These are phyloP conservation scores for Drosophila mimetica DNA, from an alignment of 2,888 invertebrate genomes.

Conservation along the genomic window DNA sequence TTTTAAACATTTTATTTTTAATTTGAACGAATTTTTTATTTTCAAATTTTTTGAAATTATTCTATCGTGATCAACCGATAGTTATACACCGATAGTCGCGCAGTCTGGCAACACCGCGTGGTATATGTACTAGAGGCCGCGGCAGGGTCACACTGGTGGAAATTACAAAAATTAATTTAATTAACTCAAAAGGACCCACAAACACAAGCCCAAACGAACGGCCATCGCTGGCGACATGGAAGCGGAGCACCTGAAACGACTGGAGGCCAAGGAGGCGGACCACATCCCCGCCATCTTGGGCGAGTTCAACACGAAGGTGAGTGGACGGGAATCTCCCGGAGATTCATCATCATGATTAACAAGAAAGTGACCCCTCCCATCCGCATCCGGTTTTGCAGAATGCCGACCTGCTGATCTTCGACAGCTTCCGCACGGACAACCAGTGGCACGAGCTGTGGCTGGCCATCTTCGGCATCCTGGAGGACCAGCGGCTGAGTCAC, in stretches of 20 bases:
- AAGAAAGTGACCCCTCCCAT: no score
- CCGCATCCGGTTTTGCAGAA: constrained; percentile 61
- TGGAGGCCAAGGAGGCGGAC: constrained; percentile 73
- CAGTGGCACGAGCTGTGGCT: constrained; percentile 83
- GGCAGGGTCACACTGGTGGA: constrained; percentile 6
- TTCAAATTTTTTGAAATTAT: neutral
- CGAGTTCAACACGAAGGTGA: constrained; percentile 82
- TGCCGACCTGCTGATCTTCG: constrained; percentile 81
- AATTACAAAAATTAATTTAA: constrained; percentile 17
- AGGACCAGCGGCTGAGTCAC: constrained; percentile 64
- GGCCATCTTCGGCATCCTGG: constrained; percentile 80
- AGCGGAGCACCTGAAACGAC: constrained; percentile 74
- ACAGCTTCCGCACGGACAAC: constrained; percentile 80
- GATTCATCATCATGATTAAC: neutral
- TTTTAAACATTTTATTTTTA: no score
- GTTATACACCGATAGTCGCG: neutral
- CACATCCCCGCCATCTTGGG: constrained; percentile 74
- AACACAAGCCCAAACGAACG: neutral
- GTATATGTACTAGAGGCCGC: neutral
- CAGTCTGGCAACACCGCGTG: neutral
- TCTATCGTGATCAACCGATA: neutral
- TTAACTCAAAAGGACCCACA: constrained; percentile 3
- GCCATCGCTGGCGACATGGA: constrained; percentile 71
- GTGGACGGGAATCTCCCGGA: neutral
- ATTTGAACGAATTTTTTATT: no score